Conservation (phyloP, 2,888 invertebrate genomes). For the Platypus cylindrus region DNA sequence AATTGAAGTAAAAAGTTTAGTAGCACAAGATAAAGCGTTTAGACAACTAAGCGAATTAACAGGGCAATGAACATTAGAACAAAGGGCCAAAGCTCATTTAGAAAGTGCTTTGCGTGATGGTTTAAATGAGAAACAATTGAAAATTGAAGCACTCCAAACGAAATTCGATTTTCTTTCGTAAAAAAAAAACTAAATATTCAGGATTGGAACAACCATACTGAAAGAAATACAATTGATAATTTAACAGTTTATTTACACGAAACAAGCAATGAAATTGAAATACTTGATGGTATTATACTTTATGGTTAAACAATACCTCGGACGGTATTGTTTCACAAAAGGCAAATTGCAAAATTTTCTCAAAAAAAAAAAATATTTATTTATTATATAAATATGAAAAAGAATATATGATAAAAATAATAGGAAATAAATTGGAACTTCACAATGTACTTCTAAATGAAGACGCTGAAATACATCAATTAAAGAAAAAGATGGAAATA, state of each 20-base stretch:
- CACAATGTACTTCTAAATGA: constrained; percentile 32
- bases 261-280: constrained; percentile 28
- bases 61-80: constrained; percentile 80
- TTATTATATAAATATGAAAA: constrained; percentile 23
- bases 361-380: no score
- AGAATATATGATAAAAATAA: constrained; percentile 31
- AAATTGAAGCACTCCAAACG: constrained; percentile 71
- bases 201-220: constrained; percentile 1
- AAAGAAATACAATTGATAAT: constrained; percentile 22
- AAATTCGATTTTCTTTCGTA: constrained; percentile 57
- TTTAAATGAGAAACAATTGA: constrained; percentile 79
- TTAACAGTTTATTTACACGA: constrained; percentile 30
- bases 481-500: constrained; percentile 29
- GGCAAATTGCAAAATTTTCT: no score
- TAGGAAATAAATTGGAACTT: constrained; percentile 33
- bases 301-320: constrained; percentile 30
- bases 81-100: constrained; percentile 74
- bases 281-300: constrained; percentile 18
- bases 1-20: no score
- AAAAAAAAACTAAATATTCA: constrained; percentile 31
- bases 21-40: constrained; percentile 77
- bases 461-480: constrained; percentile 28
- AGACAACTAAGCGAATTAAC: constrained; percentile 73
- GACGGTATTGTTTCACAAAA: constrained; percentile 34
- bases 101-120: constrained; percentile 61